Conservation (phyloP, 2,113 vertebrate genomes). For the Hirundichthys speculiger region DNA sequence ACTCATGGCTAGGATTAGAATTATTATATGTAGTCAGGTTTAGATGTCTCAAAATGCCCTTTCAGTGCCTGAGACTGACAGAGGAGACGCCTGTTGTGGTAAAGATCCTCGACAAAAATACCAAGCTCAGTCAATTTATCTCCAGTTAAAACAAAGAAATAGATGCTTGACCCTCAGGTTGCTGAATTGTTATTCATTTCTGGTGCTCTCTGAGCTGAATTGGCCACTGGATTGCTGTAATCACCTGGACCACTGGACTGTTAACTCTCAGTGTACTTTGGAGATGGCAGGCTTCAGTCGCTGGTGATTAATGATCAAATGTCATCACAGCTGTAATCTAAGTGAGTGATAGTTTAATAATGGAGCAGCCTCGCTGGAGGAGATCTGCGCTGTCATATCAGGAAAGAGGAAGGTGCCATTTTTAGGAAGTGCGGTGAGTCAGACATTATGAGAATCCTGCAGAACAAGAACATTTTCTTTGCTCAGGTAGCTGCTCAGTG, state of each 20-base stretch:
- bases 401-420: conserved; percentile 54
- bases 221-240: conserved; percentile 36
- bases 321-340: conserved; percentile 71
- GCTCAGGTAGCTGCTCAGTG: conserved; percentile 24
- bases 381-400: conserved; percentile 63
- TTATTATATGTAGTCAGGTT: too few species aligned
- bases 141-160: conserved; percentile 54
- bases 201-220: conserved; percentile 37
- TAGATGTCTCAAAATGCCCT: too few species aligned
- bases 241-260: conserved; percentile 49
- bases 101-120: too few species aligned
- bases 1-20: too few species aligned
- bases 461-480: conserved; percentile 47
- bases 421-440: conserved; percentile 56
- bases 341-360: conserved; percentile 80
- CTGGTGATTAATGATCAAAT: conserved; percentile 71
- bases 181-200: conserved; percentile 54
- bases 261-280: conserved; percentile 70
- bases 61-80: too few species aligned
- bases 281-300: conserved; percentile 49
- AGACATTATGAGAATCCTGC: conserved; percentile 60
- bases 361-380: conserved; percentile 45
- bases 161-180: conserved; percentile 36
- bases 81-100: too few species aligned
- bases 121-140: conserved; percentile 46